These are phyloP conservation scores for Fundulus diaphanus DNA, from an alignment of 2,797 vertebrate genomes.

Conservation along the genomic window DNA sequence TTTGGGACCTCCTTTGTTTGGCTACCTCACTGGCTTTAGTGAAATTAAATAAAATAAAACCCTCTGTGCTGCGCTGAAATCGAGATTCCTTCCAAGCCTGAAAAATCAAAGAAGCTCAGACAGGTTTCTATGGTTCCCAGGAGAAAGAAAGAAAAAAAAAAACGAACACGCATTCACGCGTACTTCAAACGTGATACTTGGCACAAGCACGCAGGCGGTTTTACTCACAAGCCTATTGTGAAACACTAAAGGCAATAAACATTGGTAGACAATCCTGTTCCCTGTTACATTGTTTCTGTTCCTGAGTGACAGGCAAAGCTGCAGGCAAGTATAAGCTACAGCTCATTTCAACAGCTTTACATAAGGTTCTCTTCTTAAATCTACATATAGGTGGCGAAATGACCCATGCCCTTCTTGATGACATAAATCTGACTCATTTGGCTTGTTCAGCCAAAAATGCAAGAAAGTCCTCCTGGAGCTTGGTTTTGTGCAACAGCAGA, in stretches of 20 bases:
- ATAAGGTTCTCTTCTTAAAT: background rate
- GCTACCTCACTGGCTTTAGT: slow-evolving; percentile 31
- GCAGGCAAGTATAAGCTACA: slow-evolving; percentile 4
- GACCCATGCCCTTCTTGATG: background rate
- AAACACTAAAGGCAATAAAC: slow-evolving; percentile 26
- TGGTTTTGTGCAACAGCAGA: background rate
- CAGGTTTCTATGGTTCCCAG: slow-evolving; percentile 16
- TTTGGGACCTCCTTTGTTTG: slow-evolving; percentile 53
- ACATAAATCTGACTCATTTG: background rate
- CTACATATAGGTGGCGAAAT: background rate
- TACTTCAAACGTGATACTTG: slow-evolving; percentile 22
- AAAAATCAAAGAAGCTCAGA: slow-evolving; percentile 38
- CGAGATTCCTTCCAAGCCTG: slow-evolving; percentile 36
- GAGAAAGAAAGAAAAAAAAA: no score
- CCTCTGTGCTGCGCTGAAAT: slow-evolving; percentile 20
- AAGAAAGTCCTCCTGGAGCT: background rate
- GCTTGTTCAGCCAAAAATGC: background rate
- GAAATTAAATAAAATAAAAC: slow-evolving; percentile 7
- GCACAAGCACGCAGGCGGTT: slow-evolving; percentile 12
- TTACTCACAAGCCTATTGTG: slow-evolving; percentile 35
- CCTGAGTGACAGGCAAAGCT: slow-evolving; percentile 40
- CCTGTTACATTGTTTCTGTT: slow-evolving; percentile 23
- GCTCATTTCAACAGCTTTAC: background rate
- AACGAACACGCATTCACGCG: slow-evolving; percentile 8
- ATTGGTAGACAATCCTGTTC: slow-evolving; percentile 32